These are phyloP conservation scores for Rotaria macrura DNA, from an alignment of 2,888 invertebrate genomes.

Conservation along the genomic window DNA sequence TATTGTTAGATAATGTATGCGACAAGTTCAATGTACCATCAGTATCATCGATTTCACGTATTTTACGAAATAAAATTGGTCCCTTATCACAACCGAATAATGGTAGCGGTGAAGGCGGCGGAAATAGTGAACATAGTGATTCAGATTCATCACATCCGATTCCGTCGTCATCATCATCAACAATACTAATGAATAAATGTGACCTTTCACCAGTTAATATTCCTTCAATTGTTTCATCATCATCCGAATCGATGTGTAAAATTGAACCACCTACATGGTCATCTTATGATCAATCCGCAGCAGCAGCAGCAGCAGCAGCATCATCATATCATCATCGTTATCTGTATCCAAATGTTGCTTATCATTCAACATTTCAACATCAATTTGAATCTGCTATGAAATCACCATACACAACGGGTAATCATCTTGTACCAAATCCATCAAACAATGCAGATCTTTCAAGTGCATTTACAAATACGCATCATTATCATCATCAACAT, in stretches of 20 bases:
- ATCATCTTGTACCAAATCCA: background rate
- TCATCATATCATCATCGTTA: background rate
- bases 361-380: conserved; percentile 1
- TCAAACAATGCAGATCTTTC: background rate
- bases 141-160: background rate
- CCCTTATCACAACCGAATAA: conserved; percentile 30
- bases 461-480: conserved; percentile 3
- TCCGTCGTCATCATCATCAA: background rate
- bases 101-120: background rate
- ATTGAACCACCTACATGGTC: background rate
- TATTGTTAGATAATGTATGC: conserved; percentile 82
- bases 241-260: background rate
- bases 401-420: background rate
- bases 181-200: background rate
- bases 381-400: background rate
- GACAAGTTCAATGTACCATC: conserved; percentile 96
- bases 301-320: background rate
- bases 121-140: background rate
- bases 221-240: background rate
- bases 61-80: conserved; percentile 80
- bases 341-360: background rate
- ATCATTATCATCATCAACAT: background rate
- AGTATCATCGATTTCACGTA: conserved; percentile 86
- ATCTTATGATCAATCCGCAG: background rate
- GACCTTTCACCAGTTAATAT: background rate